Conservation (phyloP, 2,888 invertebrate genomes). For the Dioctria linearis region DNA sequence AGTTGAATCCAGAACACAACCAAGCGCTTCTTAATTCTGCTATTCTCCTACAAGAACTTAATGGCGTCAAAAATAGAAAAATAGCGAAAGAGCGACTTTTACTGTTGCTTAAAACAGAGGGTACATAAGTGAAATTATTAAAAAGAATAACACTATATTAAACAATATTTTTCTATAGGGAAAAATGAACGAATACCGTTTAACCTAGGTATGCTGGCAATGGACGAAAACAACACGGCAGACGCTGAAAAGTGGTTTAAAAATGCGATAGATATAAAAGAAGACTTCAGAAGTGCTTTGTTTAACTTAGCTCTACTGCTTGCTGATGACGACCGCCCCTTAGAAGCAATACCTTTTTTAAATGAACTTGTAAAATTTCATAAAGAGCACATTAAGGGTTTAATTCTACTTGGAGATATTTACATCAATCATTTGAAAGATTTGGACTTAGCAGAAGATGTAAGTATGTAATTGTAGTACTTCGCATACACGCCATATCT, state of each 20-base stretch:
- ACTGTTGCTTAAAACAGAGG: slow-evolving; percentile 83
- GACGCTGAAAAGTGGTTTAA: slow-evolving; percentile 94
- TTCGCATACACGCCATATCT: too few relatives aligned
- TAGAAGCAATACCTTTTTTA: slow-evolving; percentile 93
- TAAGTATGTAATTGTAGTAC: slow-evolving; percentile 72
- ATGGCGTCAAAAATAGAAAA: slow-evolving; percentile 84
- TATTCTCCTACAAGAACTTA: slow-evolving; percentile 91
- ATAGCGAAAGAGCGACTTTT: slow-evolving; percentile 86
- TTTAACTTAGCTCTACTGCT: slow-evolving; percentile 93
- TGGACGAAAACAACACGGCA: slow-evolving; percentile 92
- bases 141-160: not conserved
- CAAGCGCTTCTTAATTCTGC: slow-evolving; percentile 96
- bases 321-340: slow-evolving; percentile 88
- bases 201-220: slow-evolving; percentile 96
- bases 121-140: slow-evolving; percentile 65
- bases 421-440: slow-evolving; percentile 97
- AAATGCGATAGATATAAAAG: slow-evolving; percentile 88
- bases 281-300: slow-evolving; percentile 92
- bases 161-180: slow-evolving; percentile 68
- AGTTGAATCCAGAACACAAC: slow-evolving; percentile 94
- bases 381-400: slow-evolving; percentile 94
- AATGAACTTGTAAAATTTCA: slow-evolving; percentile 92
- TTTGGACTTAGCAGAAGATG: slow-evolving; percentile 93
- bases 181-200: slow-evolving; percentile 94
- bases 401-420: slow-evolving; percentile 94